Conservation (phyloP, 2,888 invertebrate genomes). For the Tineola bisselliella region DNA sequence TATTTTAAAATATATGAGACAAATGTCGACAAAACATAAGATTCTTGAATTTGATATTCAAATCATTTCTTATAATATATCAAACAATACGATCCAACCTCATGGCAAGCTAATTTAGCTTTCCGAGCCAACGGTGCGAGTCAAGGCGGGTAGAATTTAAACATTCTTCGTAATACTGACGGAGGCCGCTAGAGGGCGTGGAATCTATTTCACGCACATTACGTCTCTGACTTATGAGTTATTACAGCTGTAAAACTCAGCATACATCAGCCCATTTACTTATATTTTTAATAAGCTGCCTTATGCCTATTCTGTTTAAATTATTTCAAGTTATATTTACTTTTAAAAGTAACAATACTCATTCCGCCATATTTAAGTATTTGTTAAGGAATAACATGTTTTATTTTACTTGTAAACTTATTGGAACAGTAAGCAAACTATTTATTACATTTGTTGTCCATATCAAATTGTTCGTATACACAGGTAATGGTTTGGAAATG, state of each 20-base stretch:
- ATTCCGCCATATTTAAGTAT: no score
- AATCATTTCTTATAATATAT: conserved; percentile 41
- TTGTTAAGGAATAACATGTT: no score
- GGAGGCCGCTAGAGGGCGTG: conserved; percentile 37
- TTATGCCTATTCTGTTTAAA: no score
- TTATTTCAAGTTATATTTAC: no score
- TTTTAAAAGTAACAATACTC: no score
- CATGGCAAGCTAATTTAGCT: conserved; percentile 46
- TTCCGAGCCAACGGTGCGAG: conserved; percentile 37
- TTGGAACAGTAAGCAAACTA: not conserved
- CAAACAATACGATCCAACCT: conserved; percentile 37
- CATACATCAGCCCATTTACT: conserved; percentile 48
- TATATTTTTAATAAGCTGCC: not conserved
- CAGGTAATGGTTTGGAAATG: not conserved
- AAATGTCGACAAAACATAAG: conserved; percentile 13
- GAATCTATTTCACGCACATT: conserved; percentile 62
- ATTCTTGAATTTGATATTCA: conserved; percentile 27
- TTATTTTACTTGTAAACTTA: no score
- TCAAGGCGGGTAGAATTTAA: conserved; percentile 32
- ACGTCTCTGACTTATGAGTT: conserved; percentile 52
- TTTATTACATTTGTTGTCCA: not conserved
- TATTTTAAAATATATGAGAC: not conserved
- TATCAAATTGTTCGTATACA: not conserved
- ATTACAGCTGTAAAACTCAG: conserved; percentile 57
- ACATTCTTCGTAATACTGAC: conserved; percentile 32